These are phyloP conservation scores for Fabriciana adippe DNA, from an alignment of 2,888 invertebrate species.

Conservation along the genomic window DNA sequence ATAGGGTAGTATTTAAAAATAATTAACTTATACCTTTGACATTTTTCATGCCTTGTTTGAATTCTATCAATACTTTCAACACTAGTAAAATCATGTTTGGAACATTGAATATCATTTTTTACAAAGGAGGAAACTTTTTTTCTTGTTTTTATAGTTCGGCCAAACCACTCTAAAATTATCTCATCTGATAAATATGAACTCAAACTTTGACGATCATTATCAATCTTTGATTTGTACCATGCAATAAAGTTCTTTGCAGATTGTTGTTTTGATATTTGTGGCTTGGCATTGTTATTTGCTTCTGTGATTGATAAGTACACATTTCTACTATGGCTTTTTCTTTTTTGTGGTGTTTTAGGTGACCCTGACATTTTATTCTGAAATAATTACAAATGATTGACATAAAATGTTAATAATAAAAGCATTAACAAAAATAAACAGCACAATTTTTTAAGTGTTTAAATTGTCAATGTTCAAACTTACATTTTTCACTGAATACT, in stretches of 20 bases:
- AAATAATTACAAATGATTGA: slow-evolving; percentile 18
- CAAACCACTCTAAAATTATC: slow-evolving; percentile 85
- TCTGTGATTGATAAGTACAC: slow-evolving; percentile 44
- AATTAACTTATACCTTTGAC: slow-evolving; percentile 57
- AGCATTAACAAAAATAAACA: neutral
- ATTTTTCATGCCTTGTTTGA: slow-evolving; percentile 53
- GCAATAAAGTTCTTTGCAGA: slow-evolving; percentile 69
- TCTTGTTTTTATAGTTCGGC: slow-evolving; percentile 82
- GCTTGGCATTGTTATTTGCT: slow-evolving; percentile 53
- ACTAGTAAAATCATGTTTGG: slow-evolving; percentile 75
- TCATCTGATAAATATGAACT: slow-evolving; percentile 76
- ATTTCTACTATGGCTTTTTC: slow-evolving; percentile 41
- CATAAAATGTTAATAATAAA: neutral
- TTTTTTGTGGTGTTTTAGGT: slow-evolving; percentile 51
- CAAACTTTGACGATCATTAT: slow-evolving; percentile 74
- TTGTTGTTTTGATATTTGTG: slow-evolving; percentile 48
- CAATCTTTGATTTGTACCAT: slow-evolving; percentile 77
- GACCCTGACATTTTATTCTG: slow-evolving; percentile 57
- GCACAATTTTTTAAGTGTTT: neutral
- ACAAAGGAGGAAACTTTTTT: slow-evolving; percentile 82
- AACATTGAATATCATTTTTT: slow-evolving; percentile 77
- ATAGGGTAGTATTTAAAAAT: slow-evolving; percentile 15
- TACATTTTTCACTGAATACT: slow-evolving; percentile 65
- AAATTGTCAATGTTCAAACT: slow-evolving; percentile 37
- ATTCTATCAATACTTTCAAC: slow-evolving; percentile 70